A percentile compares a stretch with the other conserved stretches of the same genome.
These are phyloP conservation scores for Pilophorus perplexus DNA, from an alignment of 2,888 invertebrate species.

Conservation along the genomic window DNA sequence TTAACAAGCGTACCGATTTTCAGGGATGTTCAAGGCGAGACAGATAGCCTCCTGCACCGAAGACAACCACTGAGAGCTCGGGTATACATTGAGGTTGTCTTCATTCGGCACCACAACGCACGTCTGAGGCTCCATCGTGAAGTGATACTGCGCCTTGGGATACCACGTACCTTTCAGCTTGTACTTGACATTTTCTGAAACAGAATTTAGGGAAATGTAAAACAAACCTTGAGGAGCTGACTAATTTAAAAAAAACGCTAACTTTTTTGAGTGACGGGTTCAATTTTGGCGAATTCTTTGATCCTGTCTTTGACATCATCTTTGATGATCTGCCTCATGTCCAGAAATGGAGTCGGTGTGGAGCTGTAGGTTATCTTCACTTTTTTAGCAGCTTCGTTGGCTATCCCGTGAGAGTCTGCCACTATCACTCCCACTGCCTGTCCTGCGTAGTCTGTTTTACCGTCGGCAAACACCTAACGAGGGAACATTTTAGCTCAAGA, in stretches of 20 bases:
- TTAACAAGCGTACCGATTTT: conserved; percentile 42
- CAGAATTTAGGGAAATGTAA: not conserved
- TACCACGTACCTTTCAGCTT: conserved; percentile 50
- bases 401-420: conserved; percentile 61
- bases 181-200: conserved; percentile 45
- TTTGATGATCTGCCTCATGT: conserved; percentile 44
- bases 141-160: conserved; percentile 64
- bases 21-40: conserved; percentile 35
- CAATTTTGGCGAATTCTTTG: conserved; percentile 34
- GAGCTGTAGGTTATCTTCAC: conserved; percentile 59
- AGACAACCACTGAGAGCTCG: conserved; percentile 63
- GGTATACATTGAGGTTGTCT: conserved; percentile 64
- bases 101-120: conserved; percentile 67
- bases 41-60: conserved; percentile 58
- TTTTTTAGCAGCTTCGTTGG: conserved; percentile 59
- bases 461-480: conserved; percentile 42
- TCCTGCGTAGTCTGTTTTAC: conserved; percentile 61
- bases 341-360: conserved; percentile 51
- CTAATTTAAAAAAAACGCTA: too few species aligned
- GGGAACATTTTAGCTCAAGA: too few species aligned
- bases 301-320: conserved; percentile 45
- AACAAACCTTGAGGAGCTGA: not conserved
- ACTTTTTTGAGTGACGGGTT: conserved; percentile 40
- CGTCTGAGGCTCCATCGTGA: conserved; percentile 70
- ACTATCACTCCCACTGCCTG: conserved; percentile 74